Evolutionary conservation across 2,113 vertebrate genomes (phyloP).

Genomic region (Edolisoma coerulescens): DNA sequence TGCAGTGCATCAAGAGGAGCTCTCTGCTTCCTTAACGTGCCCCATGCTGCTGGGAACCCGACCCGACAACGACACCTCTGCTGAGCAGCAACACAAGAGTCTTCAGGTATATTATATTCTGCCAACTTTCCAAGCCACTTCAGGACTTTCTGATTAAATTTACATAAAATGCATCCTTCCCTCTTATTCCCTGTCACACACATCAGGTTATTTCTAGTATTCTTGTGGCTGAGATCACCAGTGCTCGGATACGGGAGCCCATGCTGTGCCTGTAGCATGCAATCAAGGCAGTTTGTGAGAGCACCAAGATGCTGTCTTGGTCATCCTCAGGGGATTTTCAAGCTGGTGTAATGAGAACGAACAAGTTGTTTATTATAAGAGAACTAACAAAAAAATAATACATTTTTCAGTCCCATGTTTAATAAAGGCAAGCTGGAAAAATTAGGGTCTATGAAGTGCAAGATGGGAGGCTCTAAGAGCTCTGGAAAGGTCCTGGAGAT

Average conservation of each 20-base stretch:
- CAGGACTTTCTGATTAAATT: slow-evolving; percentile 59
- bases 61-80: accelerated
- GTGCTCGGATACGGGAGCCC: accelerated
- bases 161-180: slow-evolving; percentile 48
- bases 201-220: slow-evolving; percentile 18
- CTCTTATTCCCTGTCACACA: not conserved
- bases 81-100: not conserved
- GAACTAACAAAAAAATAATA: not conserved
- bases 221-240: slow-evolving; percentile 3
- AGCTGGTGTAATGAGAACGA: not conserved
- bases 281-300: not conserved
- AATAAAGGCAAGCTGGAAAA: not conserved
- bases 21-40: not conserved
- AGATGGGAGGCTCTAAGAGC: not conserved
- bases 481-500: not conserved
- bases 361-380: not conserved
- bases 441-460: not conserved
- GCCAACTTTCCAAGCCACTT: slow-evolving; percentile 26
- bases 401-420: not conserved
- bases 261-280: not conserved
- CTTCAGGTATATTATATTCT: not conserved
- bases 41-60: accelerated
- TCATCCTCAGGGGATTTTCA: not conserved
- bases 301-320: not conserved
- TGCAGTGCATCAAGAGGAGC: not conserved